Conservation (phyloP, 2,888 invertebrate genomes). For the Emmelina monodactyla region DNA sequence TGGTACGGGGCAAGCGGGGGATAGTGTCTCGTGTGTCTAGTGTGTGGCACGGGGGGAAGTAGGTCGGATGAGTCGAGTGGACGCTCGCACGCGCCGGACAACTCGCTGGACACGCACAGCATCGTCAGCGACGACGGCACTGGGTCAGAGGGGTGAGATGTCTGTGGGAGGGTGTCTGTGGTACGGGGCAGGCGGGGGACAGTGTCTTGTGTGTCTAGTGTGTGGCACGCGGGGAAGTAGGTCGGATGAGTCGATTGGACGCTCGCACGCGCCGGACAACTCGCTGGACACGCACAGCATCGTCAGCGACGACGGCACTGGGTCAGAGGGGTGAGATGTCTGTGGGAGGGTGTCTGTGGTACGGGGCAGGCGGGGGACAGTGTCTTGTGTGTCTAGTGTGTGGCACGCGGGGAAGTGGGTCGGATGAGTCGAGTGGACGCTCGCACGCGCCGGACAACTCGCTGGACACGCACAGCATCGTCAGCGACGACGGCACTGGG, state of each 20-base stretch:
- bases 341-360: too few relatives aligned
- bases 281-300: slow-evolving; percentile 80
- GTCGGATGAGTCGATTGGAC: slow-evolving; percentile 76
- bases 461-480: slow-evolving; percentile 78
- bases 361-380: too few relatives aligned
- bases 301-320: slow-evolving; percentile 76
- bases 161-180: too few relatives aligned
- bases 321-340: slow-evolving; percentile 69
- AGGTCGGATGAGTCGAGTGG: too few relatives aligned
- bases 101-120: slow-evolving; percentile 79
- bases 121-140: slow-evolving; percentile 78
- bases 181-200: too few relatives aligned
- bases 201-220: too few relatives aligned
- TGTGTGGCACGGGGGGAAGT: too few relatives aligned
- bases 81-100: slow-evolving; percentile 75
- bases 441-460: slow-evolving; percentile 79
- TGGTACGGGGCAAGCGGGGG: too few relatives aligned
- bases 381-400: too few relatives aligned
- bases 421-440: slow-evolving; percentile 75
- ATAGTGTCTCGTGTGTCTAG: too few relatives aligned
- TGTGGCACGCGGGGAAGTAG: too few relatives aligned
- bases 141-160: slow-evolving; percentile 71
- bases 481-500: slow-evolving; percentile 76
- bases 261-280: slow-evolving; percentile 77
- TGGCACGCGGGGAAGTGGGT: too few relatives aligned